Base-by-base conservation (phyloP, 35 echinoderm and acorn worm species). In the Stichopus chloronotus region DNA sequence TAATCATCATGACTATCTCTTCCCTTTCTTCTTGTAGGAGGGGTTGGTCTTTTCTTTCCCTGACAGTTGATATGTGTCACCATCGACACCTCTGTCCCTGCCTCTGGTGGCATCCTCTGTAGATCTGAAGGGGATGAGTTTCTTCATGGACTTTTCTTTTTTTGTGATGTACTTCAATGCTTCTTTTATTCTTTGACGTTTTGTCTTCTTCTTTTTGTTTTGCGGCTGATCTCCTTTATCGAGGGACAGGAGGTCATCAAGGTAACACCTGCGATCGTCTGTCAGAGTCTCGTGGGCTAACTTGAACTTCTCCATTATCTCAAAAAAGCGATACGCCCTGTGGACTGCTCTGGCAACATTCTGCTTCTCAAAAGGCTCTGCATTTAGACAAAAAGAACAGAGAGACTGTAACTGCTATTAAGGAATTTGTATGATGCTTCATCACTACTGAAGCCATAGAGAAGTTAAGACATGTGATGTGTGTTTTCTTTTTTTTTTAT, bases 311-410 rank as follows among this genome's bases (percentile, higher is more conserved):
- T 60, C 65, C 77, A 87, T 13, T 43, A 96, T 96, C 0, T 90
- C 57, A 2, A 56, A 9, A 88, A 91, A 96, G 6, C 79, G 43
- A 61, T 57, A 7, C 14, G 52, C 77, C 78, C 84, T 93, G 78
- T 90, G 91, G 8, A 96, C 95, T 0, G 95, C 93, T 14, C 95
- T 83, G 53, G 95, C 95, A 0, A 92, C 93, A 80, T 96, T 96
- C 55, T 61, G 77, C 43, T 76, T 52, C 72, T 96, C 95, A 57
- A 93, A 96, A 23, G 95, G 95, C 92, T 96, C 95, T 96, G 95
- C 43, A 78, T 4, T 7, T 14, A 19, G 68, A 72, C 16, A 74
- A 74, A n/a, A 74, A 74, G 3, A 74, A n/a, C 19, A 74, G 14
- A 74, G 14, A 14, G 0, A 91, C 30, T 43, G 30, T 43, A 43